Base-by-base conservation (phyloP, 2,797 vertebrate species). In the Pipistrellus kuhlii region DNA sequence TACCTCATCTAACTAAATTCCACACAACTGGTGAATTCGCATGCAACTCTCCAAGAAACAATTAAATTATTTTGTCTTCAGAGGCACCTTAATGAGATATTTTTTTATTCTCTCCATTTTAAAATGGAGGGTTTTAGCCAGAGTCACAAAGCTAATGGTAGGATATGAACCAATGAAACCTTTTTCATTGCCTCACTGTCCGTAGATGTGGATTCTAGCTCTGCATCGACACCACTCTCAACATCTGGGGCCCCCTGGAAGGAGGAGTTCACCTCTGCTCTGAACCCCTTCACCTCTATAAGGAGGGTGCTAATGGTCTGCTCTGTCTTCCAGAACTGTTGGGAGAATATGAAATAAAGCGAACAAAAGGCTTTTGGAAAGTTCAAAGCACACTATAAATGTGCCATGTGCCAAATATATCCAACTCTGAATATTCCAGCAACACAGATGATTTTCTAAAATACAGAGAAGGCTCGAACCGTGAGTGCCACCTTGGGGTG, bases 281-380 rank as follows among this genome's bases (percentile, higher is more conserved):
- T 53, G 18, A 38, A 51, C 51, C 3, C 0, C 64, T 17, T n/a
- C 48, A 8, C 66, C 68, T 41, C 69, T 21, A 18, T 2, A 72
- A 73, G 25, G 20, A 66, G 10, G 20, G 2, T 30, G 77, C 32
- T 5, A 44, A 53, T 3, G 0, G 76, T 32, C 81, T 48, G 51
- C 51, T 55, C 48, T 11, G 6, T 32, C 53, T 27, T 76, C 88
- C 68, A 72, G 53, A 46, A 35, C 13, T 80, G 3, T 5, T 51
- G 35, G 3, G 30, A 88, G 68, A 92, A 75, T 11, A 46, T 23
- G 14, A 76, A 76, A 69, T 23, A 27, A 73, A 83, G 4, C 51
- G 23, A 93, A 94, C 2, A 20, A 83, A 83, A 85, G 62, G 41
- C 88, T 81, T 92, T 5, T 18, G 8, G 48, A 85, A 88, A 89